These are phyloP conservation scores for Nephrotoma flavescens DNA, from an alignment of 2,888 invertebrate species.

Conservation along the genomic window DNA sequence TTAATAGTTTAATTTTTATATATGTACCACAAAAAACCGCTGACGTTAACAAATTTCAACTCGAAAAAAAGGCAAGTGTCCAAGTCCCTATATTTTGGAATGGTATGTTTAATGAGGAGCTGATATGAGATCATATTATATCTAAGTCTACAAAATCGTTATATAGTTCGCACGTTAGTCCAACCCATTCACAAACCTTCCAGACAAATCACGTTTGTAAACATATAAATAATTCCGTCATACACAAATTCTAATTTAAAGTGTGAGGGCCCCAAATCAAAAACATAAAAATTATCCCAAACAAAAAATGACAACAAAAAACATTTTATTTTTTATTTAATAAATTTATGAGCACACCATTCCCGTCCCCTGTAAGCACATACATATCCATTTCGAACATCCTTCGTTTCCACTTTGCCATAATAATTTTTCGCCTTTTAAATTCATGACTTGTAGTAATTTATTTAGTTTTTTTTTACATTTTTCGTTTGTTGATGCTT, in stretches of 20 bases:
- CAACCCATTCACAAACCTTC: background rate
- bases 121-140: too few relatives aligned
- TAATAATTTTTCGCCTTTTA: background rate
- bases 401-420: background rate
- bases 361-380: background rate
- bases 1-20: too few relatives aligned
- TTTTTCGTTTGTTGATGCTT: background rate
- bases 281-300: background rate
- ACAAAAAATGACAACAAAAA: background rate
- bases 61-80: too few relatives aligned
- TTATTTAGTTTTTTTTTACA: background rate
- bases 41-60: too few relatives aligned
- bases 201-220: background rate
- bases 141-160: too few relatives aligned
- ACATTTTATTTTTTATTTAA: background rate
- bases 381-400: background rate
- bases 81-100: too few relatives aligned
- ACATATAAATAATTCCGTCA: background rate
- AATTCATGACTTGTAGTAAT: background rate
- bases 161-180: too few relatives aligned
- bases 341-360: background rate
- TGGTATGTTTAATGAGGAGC: too few relatives aligned
- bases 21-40: too few relatives aligned
- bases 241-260: background rate
- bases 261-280: background rate